phyloP scores from a whole-genome alignment of 2,888 invertebrate genomes.

The Megaustenia siamemsis region DNA sequence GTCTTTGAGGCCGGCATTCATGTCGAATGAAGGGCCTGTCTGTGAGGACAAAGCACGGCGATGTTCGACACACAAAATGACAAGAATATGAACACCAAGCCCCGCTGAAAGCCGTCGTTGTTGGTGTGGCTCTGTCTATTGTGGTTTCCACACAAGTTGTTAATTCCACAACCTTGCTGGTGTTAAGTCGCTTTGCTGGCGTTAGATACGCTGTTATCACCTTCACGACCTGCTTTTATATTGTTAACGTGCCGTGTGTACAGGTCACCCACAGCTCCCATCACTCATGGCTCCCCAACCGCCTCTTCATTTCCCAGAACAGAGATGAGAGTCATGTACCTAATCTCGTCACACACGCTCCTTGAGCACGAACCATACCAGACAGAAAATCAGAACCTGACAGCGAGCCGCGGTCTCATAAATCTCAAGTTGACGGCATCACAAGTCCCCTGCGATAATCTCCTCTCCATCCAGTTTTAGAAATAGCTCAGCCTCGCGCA shows the following conservation, averaged over 20 bases:
- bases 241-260: too few relatives aligned
- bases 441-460: neutral
- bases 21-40: too few relatives aligned
- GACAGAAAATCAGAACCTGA: neutral
- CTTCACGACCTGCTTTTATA: too few relatives aligned
- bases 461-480: neutral
- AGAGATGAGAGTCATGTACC: neutral
- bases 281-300: neutral
- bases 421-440: neutral
- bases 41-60: too few relatives aligned
- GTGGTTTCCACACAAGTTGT: neutral
- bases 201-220: too few relatives aligned
- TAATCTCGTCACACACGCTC: constrained; percentile 8
- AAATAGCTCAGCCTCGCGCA: neutral
- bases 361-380: neutral
- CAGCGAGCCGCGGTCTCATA: neutral
- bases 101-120: too few relatives aligned
- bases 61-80: too few relatives aligned
- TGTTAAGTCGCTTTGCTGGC: too few relatives aligned
- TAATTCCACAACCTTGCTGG: neutral
- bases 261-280: too few relatives aligned
- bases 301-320: neutral
- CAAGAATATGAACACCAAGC: too few relatives aligned
- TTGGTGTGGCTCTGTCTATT: neutral
- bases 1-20: too few relatives aligned